Evolutionary conservation across 2,888 invertebrate species (phyloP), one percentile per base, ranked within the genome.

Genomic region (Tridacna gigas): DNA sequence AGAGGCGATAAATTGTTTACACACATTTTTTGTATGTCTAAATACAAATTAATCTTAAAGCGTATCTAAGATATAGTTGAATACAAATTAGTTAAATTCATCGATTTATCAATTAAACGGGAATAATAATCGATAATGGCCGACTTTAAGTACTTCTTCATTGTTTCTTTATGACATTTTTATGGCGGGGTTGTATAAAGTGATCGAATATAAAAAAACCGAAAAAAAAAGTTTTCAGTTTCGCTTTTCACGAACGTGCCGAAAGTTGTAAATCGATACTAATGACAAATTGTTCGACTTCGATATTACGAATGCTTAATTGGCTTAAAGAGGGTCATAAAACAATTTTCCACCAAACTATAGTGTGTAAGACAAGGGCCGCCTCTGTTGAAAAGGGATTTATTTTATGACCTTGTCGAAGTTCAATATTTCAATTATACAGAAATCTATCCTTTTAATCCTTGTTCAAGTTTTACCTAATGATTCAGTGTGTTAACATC

Each of bases 161-260:
- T 86, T 80, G 86, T 86, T 82, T 79, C 63, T 82, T 86, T 86
- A 86, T 86, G 86, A 76, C 86, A 80, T 48, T 78, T 86, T 86
- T 86, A 86, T 86, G 22, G 74, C 63, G 80, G 74, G 86, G 82
- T 80, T 86, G 78, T 86, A 86, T 82, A 86, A 80, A 86, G 66
- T 80, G 74, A 80, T 86, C 80, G 79, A 63, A 79, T 77, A 80
- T 82, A 48, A 79, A 84, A 79, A 45, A 51, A 1, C 37, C 1
- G 15, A 67, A 67, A 51, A 25, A 37, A 45, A 73, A 63, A 48
- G 73, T 73, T 76, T 73, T 71, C 80, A 66, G 78, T 80, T 85
- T 81, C 67, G 28, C 11, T 69, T 83, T 86, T 79, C 82, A 80
- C 71, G 60, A 76, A 86, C 78, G 80, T 45, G 79, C 60, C 80